Base-by-base conservation (phyloP, 2,113 vertebrate genomes). In the Pitta sordida region DNA sequence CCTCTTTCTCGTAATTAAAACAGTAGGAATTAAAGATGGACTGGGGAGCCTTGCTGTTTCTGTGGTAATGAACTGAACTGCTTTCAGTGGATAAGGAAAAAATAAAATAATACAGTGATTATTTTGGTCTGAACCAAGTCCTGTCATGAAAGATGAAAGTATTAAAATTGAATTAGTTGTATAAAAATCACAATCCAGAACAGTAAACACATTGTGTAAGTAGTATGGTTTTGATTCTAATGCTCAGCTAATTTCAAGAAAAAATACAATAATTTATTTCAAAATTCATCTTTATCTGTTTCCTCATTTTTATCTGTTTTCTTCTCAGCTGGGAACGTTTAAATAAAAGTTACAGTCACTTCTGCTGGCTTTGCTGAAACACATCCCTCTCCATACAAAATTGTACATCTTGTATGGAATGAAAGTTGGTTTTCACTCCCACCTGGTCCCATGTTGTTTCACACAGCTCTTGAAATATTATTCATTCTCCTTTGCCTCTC, bases 1-100 rank as follows among this genome's bases (percentile, higher is more conserved):
- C 81, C 83, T 46, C 44, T 96, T 81, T 91, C 87, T 95, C 7
- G 1, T 97, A 97, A 97, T 97, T 97, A 97, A 98, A 97, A 91
- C 96, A 94, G 92, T 91, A 77, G 95, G 93, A 95, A 84, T 96
- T 97, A 97, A 97, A 96, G 96, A 94, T 6, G 24, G 84, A 27
- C 87, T 93, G 37, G 65, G 44, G 78, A 96, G 83, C 36, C 94
- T 96, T 96, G 93, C 93, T 95, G 95, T 92, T 97, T 91, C 87
- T 96, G 49, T 88, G 90, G 84, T 97, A 96, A 96, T 96, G 93
- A 97, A 96, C 75, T 94, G 83, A 89, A 95, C 77, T 95, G 52
- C 71, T 97, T 97, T 95, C 86, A 86, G 88, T 95, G 62, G 58
- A 41, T 93, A 91, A 94, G 95, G 87, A 92, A 95, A 94, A 95